Evolutionary conservation across 2,113 vertebrate genomes (phyloP).

Genomic region (Riparia riparia): DNA sequence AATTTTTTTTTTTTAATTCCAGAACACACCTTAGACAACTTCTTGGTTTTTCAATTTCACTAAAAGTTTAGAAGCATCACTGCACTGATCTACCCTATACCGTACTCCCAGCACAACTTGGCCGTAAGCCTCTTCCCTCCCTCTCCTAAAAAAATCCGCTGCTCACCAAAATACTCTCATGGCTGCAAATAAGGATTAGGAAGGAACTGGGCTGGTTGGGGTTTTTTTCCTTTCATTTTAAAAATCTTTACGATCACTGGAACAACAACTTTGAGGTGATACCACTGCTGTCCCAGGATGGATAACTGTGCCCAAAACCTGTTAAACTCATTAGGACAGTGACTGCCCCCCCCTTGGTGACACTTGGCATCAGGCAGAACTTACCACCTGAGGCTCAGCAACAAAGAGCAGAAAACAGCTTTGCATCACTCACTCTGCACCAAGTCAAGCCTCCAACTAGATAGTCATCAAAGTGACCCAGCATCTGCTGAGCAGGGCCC

Average conservation of each 20-base stretch:
- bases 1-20: neutral
- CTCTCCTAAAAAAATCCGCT: neutral
- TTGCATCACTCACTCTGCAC: neutral
- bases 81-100: neutral
- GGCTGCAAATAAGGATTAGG: neutral
- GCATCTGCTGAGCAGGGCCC: accelerated
- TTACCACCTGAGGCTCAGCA: neutral
- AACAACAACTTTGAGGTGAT: neutral
- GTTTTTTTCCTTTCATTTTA: neutral
- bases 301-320: neutral
- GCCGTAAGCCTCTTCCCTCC: neutral
- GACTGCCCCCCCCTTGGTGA: neutral
- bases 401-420: neutral
- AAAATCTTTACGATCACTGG: neutral
- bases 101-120: accelerated
- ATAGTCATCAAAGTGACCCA: neutral
- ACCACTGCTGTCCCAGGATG: neutral
- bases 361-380: neutral
- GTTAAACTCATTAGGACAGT: neutral
- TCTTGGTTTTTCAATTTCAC: neutral
- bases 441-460: neutral
- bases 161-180: neutral
- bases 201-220: accelerated
- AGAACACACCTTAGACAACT: neutral
- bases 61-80: neutral